Base-by-base conservation (phyloP, 1,140 invertebrate species). In the Drosophila pseudoananassae region DNA sequence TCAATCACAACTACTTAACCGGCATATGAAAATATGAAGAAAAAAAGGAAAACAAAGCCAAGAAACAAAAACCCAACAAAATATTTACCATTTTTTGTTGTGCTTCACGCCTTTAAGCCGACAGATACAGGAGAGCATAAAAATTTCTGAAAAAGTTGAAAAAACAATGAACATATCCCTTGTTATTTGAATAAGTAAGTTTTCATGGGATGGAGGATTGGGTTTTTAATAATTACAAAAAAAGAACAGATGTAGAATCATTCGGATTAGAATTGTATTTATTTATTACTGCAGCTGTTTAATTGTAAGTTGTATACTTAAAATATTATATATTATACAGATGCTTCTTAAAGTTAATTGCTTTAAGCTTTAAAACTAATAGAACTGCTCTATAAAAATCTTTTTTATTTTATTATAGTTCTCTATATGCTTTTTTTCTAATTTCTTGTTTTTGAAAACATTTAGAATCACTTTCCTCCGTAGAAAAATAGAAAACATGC, bases 1-100 rank as follows among this genome's bases (percentile, higher is more conserved):
- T 87, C 83, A 87, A 87, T 87, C 82, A 87, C 83, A 69, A 77
- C 78, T 88, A 87, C 83, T 88, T 88, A 88, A 72, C 63, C 40
- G 69, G 80, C 77, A 83, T 80, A 84, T 75, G 82, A 82, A 87
- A 88, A 82, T 74, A 81, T 81, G 60, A 60, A 57, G 55, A 65
- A 78, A 55, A 74, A 49, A 65, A 43, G 17, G 45, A 31, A 45
- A 55, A 75, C 47, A 79, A 55, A 52, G 50, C 33, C 59, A 14
- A 65, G 65, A 60, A 69, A 69, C 64, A 69, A 68, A 45, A 54
- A 77, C 60, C 58, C 47, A 82, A 85, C 74, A 85, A 87, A 70
- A 87, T 82, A 82, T 88, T 87, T 88, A 82, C 85, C 69, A 56
- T 68, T 82, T 87, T 78, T 82, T 76, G 38, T 52, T 82, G 78